Evolutionary conservation across 2,113 vertebrate species (phyloP), one percentile per base, ranked within the genome.

Genomic region (Notechis scutatus): DNA sequence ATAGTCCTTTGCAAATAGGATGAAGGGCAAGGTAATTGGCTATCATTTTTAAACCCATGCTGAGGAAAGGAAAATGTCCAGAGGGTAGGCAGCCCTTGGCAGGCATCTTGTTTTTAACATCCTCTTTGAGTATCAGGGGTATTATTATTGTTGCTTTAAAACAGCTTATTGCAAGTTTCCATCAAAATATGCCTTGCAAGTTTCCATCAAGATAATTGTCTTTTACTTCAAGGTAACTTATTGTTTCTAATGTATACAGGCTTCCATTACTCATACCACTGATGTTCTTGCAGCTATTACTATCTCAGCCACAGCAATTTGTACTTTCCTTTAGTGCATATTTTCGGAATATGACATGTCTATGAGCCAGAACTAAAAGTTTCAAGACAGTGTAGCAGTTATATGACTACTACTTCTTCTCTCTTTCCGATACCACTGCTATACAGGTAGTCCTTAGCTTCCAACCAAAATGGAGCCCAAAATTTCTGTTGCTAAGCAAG

Each of bases 1-100:
- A 7, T 2, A 8, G 12, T 47, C 2, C 61, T 81, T 90, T 9
- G 12, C 18, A 50, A 59, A 69, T 88, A 90, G n/a, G 21, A 74
- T 57, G 4, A 92, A 34, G 52, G 88, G 57, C 74, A n/a, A 34
- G n/a, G 11, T 34, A 52, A 56, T 92, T 8, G 6, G 81, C 11
- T 57, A 90, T 74, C 54, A 56, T 64, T 85, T 56, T 81, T 26
- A 93, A 92, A 42, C 7, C 52, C 39, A 61, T 34, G 61, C 12
- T 23, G 15, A 50, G 59, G 88, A 87, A 50, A 90, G 91, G 91
- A 94, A 91, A 92, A 92, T 88, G 88, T 92, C 91, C 88, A 47
- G 91, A 94, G 91, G 88, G 61, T 39, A 93, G 59, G 54, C 34
- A 93, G 86, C 87, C 34, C 12, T 8, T 2, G 61, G 69, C 88